Percentiles rank a stretch among this genome's conserved stretches.
Conservation (phyloP, 2,888 invertebrate species). For the Himalopsyche anomala region DNA sequence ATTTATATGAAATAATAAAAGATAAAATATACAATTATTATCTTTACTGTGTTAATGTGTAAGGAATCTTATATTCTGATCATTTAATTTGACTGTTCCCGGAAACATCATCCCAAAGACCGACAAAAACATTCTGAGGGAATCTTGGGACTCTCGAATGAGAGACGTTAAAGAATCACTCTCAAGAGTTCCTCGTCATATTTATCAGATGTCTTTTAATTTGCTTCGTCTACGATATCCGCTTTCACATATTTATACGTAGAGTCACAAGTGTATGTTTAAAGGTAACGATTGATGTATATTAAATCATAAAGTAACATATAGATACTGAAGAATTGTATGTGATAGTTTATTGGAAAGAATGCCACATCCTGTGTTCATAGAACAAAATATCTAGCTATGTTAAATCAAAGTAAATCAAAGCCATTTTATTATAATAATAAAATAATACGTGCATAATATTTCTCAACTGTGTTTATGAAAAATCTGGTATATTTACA, state of each 20-base stretch:
- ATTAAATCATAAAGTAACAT: conserved; percentile 53
- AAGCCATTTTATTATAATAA: conserved; percentile 52
- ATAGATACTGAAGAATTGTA: conserved; percentile 64
- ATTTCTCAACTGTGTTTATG: conserved; percentile 33
- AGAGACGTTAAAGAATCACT: conserved; percentile 52
- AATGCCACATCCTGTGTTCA: conserved; percentile 66
- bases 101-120: neutral
- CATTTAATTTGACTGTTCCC: conserved; percentile 17
- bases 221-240: conserved; percentile 62
- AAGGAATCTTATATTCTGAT: conserved; percentile 36
- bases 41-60: conserved; percentile 39
- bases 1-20: conserved; percentile 31
- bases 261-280: conserved; percentile 65
- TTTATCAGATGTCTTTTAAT: conserved; percentile 54
- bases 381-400: conserved; percentile 65
- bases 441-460: conserved; percentile 8
- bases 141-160: conserved; percentile 36
- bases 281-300: conserved; percentile 59
- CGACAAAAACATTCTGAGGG: neutral
- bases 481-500: conserved; percentile 39
- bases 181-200: conserved; percentile 48
- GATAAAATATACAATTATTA: conserved; percentile 37
- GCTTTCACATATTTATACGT: conserved; percentile 61
- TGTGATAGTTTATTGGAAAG: conserved; percentile 65
- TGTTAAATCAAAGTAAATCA: conserved; percentile 59